A percentile compares a stretch with the other conserved stretches of the same genome.
phyloP scores from a whole-genome alignment of 1,140 invertebrate species.

The Drosophila lowei region DNA sequence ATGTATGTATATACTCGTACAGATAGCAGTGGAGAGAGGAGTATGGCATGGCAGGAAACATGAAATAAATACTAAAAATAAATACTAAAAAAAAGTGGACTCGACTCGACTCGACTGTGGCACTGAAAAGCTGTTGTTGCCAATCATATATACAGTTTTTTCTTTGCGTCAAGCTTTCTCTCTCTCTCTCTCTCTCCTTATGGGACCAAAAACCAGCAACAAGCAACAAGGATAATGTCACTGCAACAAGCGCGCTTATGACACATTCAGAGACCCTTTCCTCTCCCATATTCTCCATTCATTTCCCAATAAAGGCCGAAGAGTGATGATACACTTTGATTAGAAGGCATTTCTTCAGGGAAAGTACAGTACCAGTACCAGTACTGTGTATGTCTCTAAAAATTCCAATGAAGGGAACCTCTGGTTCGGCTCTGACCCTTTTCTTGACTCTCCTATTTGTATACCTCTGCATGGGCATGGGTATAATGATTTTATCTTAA shows the following conservation, averaged over 20 bases:
- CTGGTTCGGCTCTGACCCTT: no score
- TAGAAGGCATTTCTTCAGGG: no score
- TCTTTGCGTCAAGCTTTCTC: conserved; percentile 43
- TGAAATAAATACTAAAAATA: conserved; percentile 66
- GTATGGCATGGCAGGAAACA: conserved; percentile 49
- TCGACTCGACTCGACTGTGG: conserved; percentile 52
- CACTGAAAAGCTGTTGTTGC: conserved; percentile 78
- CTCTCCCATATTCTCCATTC: no score
- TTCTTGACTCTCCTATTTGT: no score
- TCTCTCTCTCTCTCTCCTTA: background rate
- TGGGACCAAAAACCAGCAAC: conserved; percentile 35
- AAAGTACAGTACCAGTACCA: no score
- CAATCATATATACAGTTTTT: conserved; percentile 65
- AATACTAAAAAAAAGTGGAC: conserved; percentile 46
- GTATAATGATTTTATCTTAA: background rate
- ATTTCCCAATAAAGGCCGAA: no score
- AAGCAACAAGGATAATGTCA: conserved; percentile 53
- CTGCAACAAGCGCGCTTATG: conserved; percentile 48
- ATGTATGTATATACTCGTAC: background rate
- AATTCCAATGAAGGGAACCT: no score
- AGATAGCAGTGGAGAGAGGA: conserved; percentile 8
- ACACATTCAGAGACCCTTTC: conserved; percentile 26
- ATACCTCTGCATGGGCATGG: no score
- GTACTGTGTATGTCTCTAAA: no score
- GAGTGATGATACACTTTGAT: no score